Percentiles rank a stretch among this genome's conserved stretches.
phyloP scores from a whole-genome alignment of 2,113 vertebrate genomes.

The Cepphus grylle region DNA sequence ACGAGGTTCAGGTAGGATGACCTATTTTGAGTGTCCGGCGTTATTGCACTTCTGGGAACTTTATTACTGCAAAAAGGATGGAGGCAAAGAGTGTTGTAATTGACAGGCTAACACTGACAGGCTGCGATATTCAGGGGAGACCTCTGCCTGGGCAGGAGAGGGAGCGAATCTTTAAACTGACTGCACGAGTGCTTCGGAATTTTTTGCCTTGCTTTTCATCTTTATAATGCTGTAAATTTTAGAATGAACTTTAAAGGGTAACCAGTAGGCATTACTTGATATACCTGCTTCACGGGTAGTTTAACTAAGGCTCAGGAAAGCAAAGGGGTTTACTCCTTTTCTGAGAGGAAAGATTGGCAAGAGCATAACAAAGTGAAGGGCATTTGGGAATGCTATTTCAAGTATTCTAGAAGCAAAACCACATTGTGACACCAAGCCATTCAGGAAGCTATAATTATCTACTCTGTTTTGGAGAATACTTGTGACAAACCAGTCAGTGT shows the following conservation, averaged over 20 bases:
- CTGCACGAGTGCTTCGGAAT: background rate
- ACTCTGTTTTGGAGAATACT: constrained; percentile 10
- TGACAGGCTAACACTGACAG: background rate
- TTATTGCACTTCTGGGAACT: background rate
- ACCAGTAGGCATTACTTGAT: background rate
- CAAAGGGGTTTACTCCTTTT: background rate
- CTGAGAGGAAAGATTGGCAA: background rate
- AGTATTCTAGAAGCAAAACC: constrained; percentile 36
- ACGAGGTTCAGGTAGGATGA: background rate
- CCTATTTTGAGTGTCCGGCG: background rate
- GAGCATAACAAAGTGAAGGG: constrained; percentile 5
- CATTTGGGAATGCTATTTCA: constrained; percentile 28
- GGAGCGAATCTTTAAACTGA: background rate
- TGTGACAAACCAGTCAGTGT: constrained; percentile 13
- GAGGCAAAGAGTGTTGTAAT: background rate
- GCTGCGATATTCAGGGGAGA: background rate
- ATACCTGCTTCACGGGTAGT: background rate
- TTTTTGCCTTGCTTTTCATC: background rate
- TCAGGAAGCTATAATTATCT: constrained; percentile 40
- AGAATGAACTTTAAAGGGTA: constrained; percentile 17
- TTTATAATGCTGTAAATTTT: constrained; percentile 20
- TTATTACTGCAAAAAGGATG: background rate
- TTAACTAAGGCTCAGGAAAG: background rate
- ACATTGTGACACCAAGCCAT: background rate
- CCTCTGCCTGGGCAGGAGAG: background rate